Evolutionary conservation across 2,888 invertebrate species (phyloP).

Genomic region (Phytoseiulus persimilis): DNA sequence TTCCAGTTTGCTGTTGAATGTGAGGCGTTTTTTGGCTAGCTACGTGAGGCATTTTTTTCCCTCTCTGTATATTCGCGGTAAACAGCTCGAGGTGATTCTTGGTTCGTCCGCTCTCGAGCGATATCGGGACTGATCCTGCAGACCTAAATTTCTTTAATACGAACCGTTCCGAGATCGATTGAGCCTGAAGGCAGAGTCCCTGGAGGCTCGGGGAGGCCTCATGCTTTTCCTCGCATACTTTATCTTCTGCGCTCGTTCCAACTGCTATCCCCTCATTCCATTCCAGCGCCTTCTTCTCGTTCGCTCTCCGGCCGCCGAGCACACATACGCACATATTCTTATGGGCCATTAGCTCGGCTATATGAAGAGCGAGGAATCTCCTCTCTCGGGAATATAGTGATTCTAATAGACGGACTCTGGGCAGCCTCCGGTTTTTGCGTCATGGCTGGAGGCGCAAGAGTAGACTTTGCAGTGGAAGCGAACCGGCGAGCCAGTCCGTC

Average conservation of each 20-base stretch:
- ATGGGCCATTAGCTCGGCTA: background rate
- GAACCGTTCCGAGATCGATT: background rate
- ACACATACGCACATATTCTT: background rate
- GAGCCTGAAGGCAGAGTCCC: background rate
- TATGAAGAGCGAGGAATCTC: background rate
- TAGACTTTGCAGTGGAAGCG: background rate
- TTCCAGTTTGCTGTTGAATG: no score
- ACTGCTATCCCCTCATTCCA: background rate
- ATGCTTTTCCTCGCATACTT: background rate
- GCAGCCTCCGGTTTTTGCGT: background rate
- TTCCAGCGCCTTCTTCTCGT: background rate
- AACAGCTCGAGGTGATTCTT: background rate
- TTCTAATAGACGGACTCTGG: background rate
- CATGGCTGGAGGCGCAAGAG: background rate
- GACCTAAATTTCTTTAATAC: background rate
- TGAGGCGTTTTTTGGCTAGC: no score
- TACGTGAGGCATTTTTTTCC: background rate
- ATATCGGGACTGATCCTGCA: background rate
- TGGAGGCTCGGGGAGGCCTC: background rate
- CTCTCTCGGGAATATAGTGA: background rate
- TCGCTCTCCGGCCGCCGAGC: background rate
- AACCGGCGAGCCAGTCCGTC: no score
- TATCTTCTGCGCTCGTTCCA: background rate
- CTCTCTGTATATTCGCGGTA: background rate
- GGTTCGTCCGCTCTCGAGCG: background rate